Evolutionary conservation across 2,797 vertebrate genomes (phyloP), one percentile per base, ranked within the genome.

Genomic region (Cossypha dichroa): DNA sequence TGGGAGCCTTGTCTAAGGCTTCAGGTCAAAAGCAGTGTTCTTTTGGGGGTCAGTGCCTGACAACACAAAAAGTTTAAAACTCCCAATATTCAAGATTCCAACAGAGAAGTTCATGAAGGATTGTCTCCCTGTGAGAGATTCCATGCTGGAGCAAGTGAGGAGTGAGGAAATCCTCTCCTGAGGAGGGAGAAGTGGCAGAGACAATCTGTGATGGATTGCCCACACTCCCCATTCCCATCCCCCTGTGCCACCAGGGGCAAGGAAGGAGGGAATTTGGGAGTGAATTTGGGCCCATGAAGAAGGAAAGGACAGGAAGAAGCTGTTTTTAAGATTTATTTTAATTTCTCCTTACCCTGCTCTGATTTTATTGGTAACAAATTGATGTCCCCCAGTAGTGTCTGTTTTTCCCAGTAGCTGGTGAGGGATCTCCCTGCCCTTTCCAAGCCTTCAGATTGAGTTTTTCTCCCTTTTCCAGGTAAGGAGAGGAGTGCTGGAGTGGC

Each of bases 141-240:
- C 33, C 28, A 6, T 5, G 11, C 38, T 58, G 38, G 33, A 52
- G 20, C 38, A 21, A 12, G 10, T 7, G 33, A 67, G 18, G 46
- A 9, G 25, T 22, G 40, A 80, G 68, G 38, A 34, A 59, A 31
- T 46, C 33, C 33, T 54, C 13, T 10, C 13, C n/a, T 38, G 51
- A 43, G 58, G 43, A 17, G 38, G 58, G 43, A 17, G 38, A 43
- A 58, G 15, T 19, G 28, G n/a, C 33, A 68, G 40, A 46, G 40
- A 46, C 13, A 45, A 11, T 6, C 3, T 31, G 6, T 46, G 46
- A 48, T 48, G 18, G 41, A 11, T 15, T 74, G 31, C 12, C 22
- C 28, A 11, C 31, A n/a, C 2, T 10, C 31, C 13, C 29, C 17
- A 20, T 23, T 21, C 29, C 18, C 1, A 0, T 3, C 2, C 7